phyloP scores from a whole-genome alignment of 2,113 vertebrate genomes.

The Ciconia stormi region DNA sequence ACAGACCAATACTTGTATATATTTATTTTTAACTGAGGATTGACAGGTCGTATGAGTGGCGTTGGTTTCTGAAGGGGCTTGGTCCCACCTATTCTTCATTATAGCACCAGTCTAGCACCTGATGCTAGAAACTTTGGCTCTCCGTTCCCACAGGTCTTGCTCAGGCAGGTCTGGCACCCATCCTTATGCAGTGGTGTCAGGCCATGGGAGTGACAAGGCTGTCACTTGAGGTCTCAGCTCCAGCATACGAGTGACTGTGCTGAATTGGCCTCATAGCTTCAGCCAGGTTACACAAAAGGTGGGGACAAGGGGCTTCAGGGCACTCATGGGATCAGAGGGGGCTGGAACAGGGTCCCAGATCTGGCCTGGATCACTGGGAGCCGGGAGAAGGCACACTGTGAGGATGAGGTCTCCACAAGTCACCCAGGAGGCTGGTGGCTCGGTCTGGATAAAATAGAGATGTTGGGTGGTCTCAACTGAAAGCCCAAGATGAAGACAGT shows the following conservation, averaged over 20 bases:
- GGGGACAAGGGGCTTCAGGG: not conserved
- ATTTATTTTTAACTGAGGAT: not conserved
- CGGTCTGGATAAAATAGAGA: accelerated
- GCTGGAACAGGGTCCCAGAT: not conserved
- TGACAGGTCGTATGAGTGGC: not conserved
- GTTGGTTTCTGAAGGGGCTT: not conserved
- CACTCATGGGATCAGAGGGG: not conserved
- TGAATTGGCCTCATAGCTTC: not conserved
- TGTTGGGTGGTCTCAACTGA: not conserved
- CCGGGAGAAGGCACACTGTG: accelerated
- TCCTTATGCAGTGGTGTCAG: not conserved
- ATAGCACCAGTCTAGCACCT: not conserved
- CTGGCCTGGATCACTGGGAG: not conserved
- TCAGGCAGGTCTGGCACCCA: not conserved
- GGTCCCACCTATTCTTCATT: not conserved
- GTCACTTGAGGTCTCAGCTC: not conserved
- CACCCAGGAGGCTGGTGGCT: not conserved
- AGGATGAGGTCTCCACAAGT: not conserved
- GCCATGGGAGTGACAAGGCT: not conserved
- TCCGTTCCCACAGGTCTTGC: not conserved
- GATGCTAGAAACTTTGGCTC: not conserved
- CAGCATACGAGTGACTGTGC: not conserved
- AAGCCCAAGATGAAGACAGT: not conserved
- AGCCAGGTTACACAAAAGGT: not conserved
- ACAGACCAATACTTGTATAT: not conserved